Percentiles rank a stretch among this genome's conserved stretches.
Evolutionary conservation across 2,888 invertebrate species (phyloP).

Genomic region (Hydraecia micacea): DNA sequence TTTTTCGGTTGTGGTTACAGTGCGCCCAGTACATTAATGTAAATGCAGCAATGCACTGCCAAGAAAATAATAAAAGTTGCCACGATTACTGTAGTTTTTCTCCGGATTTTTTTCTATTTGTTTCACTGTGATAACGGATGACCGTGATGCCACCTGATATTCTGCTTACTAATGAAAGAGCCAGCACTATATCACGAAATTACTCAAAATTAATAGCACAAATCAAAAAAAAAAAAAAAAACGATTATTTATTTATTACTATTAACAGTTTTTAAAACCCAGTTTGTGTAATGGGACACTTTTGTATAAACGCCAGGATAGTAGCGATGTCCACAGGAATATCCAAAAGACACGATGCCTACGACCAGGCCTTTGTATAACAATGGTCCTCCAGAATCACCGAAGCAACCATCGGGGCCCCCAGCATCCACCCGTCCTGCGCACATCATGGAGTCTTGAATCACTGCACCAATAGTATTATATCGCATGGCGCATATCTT

Average conservation of each 20-base stretch:
- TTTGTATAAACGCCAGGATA: slow-evolving; percentile 88
- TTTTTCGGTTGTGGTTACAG: background rate
- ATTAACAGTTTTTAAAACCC: slow-evolving; percentile 82
- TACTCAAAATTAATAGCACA: background rate
- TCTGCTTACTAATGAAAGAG: background rate
- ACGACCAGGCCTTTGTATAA: slow-evolving; percentile 85
- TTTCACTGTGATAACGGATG: too few species aligned
- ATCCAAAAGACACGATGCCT: slow-evolving; percentile 86
- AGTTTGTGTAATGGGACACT: slow-evolving; percentile 83
- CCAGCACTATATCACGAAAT: background rate
- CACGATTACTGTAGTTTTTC: too few species aligned
- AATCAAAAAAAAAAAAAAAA: background rate
- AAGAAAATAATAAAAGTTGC: background rate
- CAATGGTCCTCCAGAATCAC: slow-evolving; percentile 86
- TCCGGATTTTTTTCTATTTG: too few species aligned
- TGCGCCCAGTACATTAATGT: too few species aligned
- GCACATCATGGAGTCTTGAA: slow-evolving; percentile 84
- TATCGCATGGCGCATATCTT: slow-evolving; percentile 79
- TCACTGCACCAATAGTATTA: slow-evolving; percentile 78
- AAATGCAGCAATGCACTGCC: background rate
- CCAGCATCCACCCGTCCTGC: slow-evolving; percentile 82
- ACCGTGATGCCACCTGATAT: background rate
- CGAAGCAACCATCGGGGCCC: slow-evolving; percentile 85
- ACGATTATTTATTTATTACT: slow-evolving; percentile 77
- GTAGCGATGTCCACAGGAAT: slow-evolving; percentile 83